A percentile compares a stretch with the other conserved stretches of the same genome.
phyloP scores from a whole-genome alignment of 2,888 invertebrate genomes.

The Drosophila borealis region DNA sequence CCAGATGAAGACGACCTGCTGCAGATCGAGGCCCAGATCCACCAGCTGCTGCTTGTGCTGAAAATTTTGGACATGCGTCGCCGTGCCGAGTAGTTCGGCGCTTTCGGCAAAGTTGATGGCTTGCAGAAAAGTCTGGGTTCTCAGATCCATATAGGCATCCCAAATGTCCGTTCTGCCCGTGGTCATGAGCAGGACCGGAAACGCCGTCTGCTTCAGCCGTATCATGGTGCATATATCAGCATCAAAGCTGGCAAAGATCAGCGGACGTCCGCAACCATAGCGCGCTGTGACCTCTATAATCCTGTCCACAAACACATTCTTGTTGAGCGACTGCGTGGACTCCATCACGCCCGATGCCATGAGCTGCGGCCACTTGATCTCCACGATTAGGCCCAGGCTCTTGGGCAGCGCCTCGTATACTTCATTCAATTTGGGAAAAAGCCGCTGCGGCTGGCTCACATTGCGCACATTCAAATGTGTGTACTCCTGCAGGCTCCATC shows the following conservation, averaged over 20 bases:
- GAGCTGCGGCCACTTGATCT: conserved; percentile 98
- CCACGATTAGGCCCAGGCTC: conserved; percentile 96
- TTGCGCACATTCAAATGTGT: conserved; percentile 92
- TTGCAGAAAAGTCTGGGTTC: conserved; percentile 91
- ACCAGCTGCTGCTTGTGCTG: conserved; percentile 88
- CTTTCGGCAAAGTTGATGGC: conserved; percentile 93
- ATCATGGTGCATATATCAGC: conserved; percentile 98
- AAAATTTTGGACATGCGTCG: conserved; percentile 95
- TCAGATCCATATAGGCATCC: conserved; percentile 92
- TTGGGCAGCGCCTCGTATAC: conserved; percentile 91
- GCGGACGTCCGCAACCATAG: conserved; percentile 91
- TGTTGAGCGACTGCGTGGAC: conserved; percentile 91
- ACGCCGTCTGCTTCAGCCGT: conserved; percentile 96
- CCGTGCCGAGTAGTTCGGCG: conserved; percentile 93
- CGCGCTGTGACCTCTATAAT: conserved; percentile 92
- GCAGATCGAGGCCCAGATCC: conserved; percentile 89
- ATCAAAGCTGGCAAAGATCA: conserved; percentile 97
- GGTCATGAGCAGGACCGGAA: conserved; percentile 95
- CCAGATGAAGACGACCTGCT: conserved; percentile 97
- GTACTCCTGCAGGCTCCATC: conserved; percentile 88
- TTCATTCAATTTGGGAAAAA: conserved; percentile 95
- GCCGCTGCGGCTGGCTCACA: conserved; percentile 86
- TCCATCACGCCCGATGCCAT: conserved; percentile 93
- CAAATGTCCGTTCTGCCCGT: conserved; percentile 69
- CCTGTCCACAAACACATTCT: conserved; percentile 95